phyloP scores from a whole-genome alignment of 1,140 invertebrate genomes.

The Pentalonia nigronervosa region DNA sequence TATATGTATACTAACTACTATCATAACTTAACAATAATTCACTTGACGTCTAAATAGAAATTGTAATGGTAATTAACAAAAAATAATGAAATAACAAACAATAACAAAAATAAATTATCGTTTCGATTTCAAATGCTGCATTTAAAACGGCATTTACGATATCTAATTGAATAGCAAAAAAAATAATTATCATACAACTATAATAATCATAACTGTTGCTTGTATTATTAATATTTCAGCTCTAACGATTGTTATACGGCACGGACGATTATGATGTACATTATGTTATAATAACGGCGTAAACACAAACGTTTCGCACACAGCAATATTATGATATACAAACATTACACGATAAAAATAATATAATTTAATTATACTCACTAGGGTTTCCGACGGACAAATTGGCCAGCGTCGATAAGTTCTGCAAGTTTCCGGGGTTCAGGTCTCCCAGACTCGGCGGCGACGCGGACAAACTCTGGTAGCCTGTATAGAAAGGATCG shows the following conservation, averaged over 20 bases:
- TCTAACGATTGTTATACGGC: background rate
- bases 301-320: background rate
- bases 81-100: background rate
- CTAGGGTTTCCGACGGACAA: constrained; percentile 66
- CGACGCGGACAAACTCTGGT: constrained; percentile 36
- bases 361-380: constrained; percentile 61
- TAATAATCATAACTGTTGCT: background rate
- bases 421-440: constrained; percentile 70
- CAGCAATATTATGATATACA: background rate
- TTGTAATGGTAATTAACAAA: background rate
- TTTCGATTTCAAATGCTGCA: background rate
- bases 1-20: background rate
- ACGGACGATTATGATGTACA: background rate
- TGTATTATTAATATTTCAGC: background rate
- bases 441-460: constrained; percentile 64
- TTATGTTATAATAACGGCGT: background rate
- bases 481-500: constrained; percentile 58
- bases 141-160: background rate
- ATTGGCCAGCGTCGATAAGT: constrained; percentile 71
- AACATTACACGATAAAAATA: background rate
- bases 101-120: background rate
- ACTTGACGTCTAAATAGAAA: background rate
- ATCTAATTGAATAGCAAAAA: background rate
- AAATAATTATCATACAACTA: background rate
- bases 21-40: background rate